Conservation (phyloP, 2,888 invertebrate species). For the Eretmocerus hayati region DNA sequence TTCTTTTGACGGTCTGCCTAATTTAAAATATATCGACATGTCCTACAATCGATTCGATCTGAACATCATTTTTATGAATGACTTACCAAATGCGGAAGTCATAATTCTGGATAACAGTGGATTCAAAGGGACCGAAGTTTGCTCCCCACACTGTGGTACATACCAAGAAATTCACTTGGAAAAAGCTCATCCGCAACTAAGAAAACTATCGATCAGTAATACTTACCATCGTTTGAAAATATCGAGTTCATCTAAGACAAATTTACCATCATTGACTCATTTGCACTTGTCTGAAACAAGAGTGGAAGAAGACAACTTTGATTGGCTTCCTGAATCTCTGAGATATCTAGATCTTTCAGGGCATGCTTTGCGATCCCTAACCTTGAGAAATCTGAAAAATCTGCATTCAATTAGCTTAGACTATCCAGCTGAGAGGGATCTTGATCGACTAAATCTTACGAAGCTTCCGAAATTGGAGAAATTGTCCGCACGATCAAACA, state of each 20-base stretch:
- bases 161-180: not conserved
- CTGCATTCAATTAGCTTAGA: not conserved
- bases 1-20: constrained; percentile 10
- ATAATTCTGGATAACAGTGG: not conserved
- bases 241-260: not conserved
- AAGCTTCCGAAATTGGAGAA: constrained; percentile 7
- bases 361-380: not conserved
- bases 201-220: constrained; percentile 7
- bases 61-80: not conserved
- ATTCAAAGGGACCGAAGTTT: too few species aligned
- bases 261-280: constrained; percentile 6
- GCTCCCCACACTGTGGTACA: not conserved
- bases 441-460: not conserved
- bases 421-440: not conserved
- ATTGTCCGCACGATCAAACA: constrained; percentile 5
- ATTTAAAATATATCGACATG: constrained; percentile 11
- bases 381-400: constrained; percentile 3
- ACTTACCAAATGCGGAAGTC: constrained; percentile 4
- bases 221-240: not conserved
- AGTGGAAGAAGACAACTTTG: not conserved
- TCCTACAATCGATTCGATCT: not conserved
- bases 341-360: constrained; percentile 12
- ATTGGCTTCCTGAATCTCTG: constrained; percentile 5
- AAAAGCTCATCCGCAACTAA: constrained; percentile 1
- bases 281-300: constrained; percentile 4